Evolutionary conservation across 1,140 invertebrate species (phyloP).

Genomic region (Homalodisca vitripennis): DNA sequence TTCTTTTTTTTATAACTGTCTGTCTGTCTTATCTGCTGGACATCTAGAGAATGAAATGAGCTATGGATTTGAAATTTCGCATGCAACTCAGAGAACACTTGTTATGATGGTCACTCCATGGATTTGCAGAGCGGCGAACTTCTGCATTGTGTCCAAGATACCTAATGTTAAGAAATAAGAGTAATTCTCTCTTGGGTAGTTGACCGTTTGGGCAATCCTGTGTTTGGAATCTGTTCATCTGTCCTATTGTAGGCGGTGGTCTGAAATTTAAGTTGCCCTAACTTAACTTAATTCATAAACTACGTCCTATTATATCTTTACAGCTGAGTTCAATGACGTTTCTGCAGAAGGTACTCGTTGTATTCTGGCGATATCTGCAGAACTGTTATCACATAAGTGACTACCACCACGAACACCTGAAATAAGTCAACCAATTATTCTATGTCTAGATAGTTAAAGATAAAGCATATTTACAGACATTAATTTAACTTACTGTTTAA

Average conservation of each 20-base stretch:
- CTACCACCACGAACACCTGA: slow-evolving; percentile 23
- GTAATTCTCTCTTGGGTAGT: background rate
- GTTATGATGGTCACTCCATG: no score
- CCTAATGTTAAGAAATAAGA: background rate
- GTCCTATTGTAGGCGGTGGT: background rate
- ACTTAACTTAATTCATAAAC: background rate
- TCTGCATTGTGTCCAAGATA: no score
- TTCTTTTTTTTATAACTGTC: no score
- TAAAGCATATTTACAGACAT: no score
- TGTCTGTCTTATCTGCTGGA: no score
- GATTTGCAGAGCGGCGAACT: no score
- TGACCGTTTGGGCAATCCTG: background rate
- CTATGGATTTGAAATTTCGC: no score
- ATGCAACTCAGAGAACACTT: no score
- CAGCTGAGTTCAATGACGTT: background rate
- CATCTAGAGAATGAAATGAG: no score
- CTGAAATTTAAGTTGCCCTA: background rate
- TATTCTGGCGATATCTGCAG: slow-evolving; percentile 8
- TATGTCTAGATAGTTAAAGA: no score
- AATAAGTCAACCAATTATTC: no score
- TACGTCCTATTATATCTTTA: background rate
- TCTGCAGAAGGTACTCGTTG: slow-evolving; percentile 10
- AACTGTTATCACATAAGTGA: slow-evolving; percentile 23
- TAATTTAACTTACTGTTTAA: background rate
- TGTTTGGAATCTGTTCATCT: background rate